Evolutionary conservation across 2,797 vertebrate genomes (phyloP), one percentile per base, ranked within the genome.

Genomic region (Hylomyscus alleni): DNA sequence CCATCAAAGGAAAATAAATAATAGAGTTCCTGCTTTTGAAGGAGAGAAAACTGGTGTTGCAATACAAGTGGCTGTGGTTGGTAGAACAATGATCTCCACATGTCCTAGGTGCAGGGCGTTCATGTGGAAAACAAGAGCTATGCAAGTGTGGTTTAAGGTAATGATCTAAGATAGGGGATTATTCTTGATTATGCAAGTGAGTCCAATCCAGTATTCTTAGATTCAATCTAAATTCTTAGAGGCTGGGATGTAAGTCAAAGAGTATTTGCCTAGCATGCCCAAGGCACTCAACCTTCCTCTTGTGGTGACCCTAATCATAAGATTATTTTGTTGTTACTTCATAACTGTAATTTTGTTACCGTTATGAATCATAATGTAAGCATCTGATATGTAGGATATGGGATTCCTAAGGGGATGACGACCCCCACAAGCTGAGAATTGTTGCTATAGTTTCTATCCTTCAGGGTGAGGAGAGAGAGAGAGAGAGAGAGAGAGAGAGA

Each of bases 1-100:
- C 7, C 37, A 87, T 89, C 56, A 69, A 75, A 94, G 44, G 65
- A 91, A 91, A 17, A 44, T 72, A 37, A 73, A 37, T 54, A 92
- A 62, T 6, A 24, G 11, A 13, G 22, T 72, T 85, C 15, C 26
- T 40, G 20, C 24, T 56, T 56, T 20, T 40, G 52, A 80, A 26
- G 22, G 75, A 75, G 40, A 87, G 20, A 22, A 82, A 86, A 65
- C 50, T 54, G 69, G 26, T 47, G 22, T 34, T 56, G 69, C 76
- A 24, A 24, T 78, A 31, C 77, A 90, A 47, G 9, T 37, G 69
- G 29, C 31, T 76, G 22, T 78, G 76, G 17, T 65, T 50, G 47
- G 29, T n/a, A 92, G 62, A 92, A 31, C 40, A 80, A 75, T 31
- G 26, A 40, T 37, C 34, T 44, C 2, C 12, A 31, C 24, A 31